These are phyloP conservation scores for Rhagologus leucostigma DNA, from an alignment of 2,113 vertebrate genomes.

Conservation along the genomic window DNA sequence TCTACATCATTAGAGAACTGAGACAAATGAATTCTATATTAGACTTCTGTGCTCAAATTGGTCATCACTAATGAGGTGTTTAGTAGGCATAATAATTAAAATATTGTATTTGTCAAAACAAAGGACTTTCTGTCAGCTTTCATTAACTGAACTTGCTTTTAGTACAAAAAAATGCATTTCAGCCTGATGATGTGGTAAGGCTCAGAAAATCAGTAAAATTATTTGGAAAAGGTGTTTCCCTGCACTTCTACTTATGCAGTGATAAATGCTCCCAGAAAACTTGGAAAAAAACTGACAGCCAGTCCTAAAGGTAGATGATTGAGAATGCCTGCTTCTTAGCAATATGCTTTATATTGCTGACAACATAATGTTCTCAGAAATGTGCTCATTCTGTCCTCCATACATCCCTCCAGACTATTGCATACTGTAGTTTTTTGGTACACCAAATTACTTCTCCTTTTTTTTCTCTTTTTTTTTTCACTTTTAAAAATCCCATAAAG, in stretches of 20 bases:
- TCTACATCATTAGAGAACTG: neutral
- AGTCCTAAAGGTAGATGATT: neutral
- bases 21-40: neutral
- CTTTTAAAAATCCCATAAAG: neutral
- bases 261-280: neutral
- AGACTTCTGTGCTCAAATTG: neutral
- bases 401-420: neutral
- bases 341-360: neutral
- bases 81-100: neutral
- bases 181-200: neutral
- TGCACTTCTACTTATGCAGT: neutral
- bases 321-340: neutral
- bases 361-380: neutral
- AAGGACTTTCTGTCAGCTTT: neutral
- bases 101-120: neutral
- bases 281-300: neutral
- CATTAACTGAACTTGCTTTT: neutral
- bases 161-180: neutral
- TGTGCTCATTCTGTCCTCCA: neutral
- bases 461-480: neutral
- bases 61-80: neutral
- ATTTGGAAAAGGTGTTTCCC: neutral
- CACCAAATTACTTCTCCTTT: neutral
- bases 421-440: neutral
- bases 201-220: rapidly evolving